Conservation (phyloP, 53 echinoderm and acorn worm species). For the Echinarachnius parma region DNA sequence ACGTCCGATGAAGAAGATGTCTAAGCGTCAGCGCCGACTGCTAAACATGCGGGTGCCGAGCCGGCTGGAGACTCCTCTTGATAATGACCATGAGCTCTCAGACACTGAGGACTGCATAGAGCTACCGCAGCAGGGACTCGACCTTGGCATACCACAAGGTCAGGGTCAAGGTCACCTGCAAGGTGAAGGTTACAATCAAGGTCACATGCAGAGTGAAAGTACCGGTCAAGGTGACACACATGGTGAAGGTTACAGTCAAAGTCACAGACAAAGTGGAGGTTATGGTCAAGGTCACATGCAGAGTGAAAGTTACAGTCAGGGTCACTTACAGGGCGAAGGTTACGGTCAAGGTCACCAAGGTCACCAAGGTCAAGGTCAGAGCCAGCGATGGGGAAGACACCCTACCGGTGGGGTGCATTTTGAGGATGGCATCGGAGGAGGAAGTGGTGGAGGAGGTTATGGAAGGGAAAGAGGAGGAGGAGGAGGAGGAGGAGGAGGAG, state of each 20-base stretch:
- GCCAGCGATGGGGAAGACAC: too few relatives aligned
- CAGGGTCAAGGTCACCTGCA: not conserved
- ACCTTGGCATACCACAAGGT: not conserved
- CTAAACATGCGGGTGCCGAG: constrained; percentile 56
- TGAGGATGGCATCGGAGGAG: constrained; percentile 3
- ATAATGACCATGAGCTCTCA: constrained; percentile 49
- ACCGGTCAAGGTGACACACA: too few relatives aligned
- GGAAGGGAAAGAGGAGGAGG: not conserved
- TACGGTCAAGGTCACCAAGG: constrained; percentile 24
- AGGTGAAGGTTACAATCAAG: not conserved
- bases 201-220: too few relatives aligned
- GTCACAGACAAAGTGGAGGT: too few relatives aligned
- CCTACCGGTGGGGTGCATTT: not conserved
- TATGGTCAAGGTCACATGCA: too few relatives aligned
- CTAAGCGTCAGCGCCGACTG: constrained; percentile 1
- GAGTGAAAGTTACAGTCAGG: too few relatives aligned
- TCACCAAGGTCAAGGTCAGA: too few relatives aligned
- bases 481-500: not conserved
- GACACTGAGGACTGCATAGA: constrained; percentile 61
- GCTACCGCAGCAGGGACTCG: constrained; percentile 2
- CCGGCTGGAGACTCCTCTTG: constrained; percentile 79
- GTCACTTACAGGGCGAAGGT: too few relatives aligned
- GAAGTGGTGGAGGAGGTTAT: not conserved
- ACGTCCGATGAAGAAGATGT: constrained; percentile 1
- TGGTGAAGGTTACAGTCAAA: too few relatives aligned